phyloP scores from a whole-genome alignment of 2,888 invertebrate species.

The Macrophya alboannulata region DNA sequence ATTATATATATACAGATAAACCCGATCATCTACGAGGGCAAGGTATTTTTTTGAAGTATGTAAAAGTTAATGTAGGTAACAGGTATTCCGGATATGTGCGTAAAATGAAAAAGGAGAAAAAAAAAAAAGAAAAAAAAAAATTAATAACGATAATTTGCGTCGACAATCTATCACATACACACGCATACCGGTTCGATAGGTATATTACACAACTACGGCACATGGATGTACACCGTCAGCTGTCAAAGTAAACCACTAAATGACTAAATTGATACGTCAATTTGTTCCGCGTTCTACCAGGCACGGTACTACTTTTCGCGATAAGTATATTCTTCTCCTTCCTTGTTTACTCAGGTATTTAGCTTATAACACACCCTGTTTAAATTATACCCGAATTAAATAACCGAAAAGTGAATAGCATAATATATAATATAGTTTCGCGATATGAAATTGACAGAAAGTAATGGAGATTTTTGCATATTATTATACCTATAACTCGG shows the following conservation, averaged over 20 bases:
- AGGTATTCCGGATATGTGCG: not conserved
- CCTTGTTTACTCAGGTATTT: not conserved
- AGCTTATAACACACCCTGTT: not conserved
- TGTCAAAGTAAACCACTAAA: slow-evolving; percentile 39
- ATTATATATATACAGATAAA: no score
- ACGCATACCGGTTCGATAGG: not conserved
- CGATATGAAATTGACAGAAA: not conserved
- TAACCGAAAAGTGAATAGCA: not conserved
- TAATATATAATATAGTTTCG: not conserved
- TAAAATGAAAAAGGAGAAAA: not conserved
- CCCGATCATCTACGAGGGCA: not conserved
- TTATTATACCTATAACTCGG: not conserved
- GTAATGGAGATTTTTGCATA: not conserved
- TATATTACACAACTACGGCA: not conserved
- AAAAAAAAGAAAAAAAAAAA: not conserved
- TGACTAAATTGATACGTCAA: slow-evolving; percentile 39
- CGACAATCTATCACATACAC: not conserved
- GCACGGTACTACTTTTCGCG: not conserved
- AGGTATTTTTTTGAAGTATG: not conserved
- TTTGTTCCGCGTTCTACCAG: slow-evolving; percentile 36
- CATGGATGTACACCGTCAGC: not conserved
- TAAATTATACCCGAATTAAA: not conserved
- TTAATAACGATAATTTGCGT: not conserved
- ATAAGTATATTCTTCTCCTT: not conserved
- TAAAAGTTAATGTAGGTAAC: not conserved